Percentiles rank a stretch among this genome's conserved stretches.
Evolutionary conservation across 64 coral and sea anemone genomes (phyloP).

Genomic region (Montipora efflorescens): DNA sequence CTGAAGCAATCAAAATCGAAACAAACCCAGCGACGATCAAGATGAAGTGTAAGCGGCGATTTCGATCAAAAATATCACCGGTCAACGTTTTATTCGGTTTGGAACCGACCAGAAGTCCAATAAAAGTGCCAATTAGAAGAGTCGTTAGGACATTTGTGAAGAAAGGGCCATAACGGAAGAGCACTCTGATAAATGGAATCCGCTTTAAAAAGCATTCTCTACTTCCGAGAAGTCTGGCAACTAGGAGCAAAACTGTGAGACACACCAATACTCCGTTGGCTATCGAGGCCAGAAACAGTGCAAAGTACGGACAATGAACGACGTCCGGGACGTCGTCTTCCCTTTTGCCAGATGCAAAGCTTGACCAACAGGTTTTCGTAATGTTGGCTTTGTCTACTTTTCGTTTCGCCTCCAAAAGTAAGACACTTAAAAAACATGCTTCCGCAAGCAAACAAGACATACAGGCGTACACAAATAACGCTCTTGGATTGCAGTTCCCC

Average conservation of each 20-base stretch:
- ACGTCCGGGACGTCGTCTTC: not conserved
- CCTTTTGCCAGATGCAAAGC: not conserved
- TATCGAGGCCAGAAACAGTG: constrained; percentile 12
- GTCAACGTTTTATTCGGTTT: not conserved
- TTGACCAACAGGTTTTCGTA: not conserved
- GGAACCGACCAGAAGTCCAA: not conserved
- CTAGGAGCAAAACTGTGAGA: not conserved
- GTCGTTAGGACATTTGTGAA: not conserved
- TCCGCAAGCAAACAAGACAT: not conserved
- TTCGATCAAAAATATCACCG: not conserved
- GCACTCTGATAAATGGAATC: not conserved
- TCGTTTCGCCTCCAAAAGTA: not conserved
- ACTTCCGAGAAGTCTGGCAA: not conserved
- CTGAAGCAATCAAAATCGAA: not conserved
- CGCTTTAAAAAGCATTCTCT: constrained; percentile 5
- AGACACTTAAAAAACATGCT: not conserved
- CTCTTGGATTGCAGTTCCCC: constrained; percentile 51
- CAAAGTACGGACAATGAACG: constrained; percentile 15
- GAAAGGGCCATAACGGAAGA: constrained; percentile 23
- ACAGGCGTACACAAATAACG: constrained; percentile 11
- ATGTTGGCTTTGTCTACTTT: not conserved
- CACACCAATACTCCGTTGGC: constrained; percentile 9
- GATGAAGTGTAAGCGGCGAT: not conserved
- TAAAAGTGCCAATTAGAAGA: not conserved
- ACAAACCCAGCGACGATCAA: not conserved